phyloP scores from a whole-genome alignment of 2,113 vertebrate genomes.

The Trochalopteron elliotii region DNA sequence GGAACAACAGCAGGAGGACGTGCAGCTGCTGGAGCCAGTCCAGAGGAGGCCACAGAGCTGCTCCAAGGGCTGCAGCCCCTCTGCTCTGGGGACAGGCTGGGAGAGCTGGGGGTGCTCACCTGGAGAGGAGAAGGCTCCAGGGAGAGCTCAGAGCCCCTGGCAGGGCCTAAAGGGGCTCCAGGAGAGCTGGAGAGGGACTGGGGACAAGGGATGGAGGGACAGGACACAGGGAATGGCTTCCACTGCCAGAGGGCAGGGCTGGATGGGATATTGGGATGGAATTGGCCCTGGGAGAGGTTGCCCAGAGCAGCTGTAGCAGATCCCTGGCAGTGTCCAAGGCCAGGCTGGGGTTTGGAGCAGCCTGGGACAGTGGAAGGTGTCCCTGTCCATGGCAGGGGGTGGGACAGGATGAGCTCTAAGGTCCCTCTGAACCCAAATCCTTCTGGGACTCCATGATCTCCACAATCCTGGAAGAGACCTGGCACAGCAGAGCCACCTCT shows the following conservation, averaged over 20 bases:
- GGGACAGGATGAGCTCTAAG: rapidly evolving
- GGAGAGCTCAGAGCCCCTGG: background rate
- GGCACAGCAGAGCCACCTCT: background rate
- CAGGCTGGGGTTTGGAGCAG: background rate
- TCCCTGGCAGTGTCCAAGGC: background rate
- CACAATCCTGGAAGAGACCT: background rate
- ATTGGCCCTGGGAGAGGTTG: background rate
- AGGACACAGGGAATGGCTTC: background rate
- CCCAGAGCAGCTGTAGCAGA: background rate
- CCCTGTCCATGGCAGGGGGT: background rate
- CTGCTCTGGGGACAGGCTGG: background rate
- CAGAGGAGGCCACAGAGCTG: background rate
- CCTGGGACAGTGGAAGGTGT: background rate
- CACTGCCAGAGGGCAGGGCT: background rate
- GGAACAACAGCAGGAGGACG: rapidly evolving
- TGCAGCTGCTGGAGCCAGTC: background rate
- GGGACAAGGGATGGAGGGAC: background rate
- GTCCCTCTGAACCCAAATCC: background rate
- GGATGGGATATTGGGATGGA: background rate
- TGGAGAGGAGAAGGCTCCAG: background rate
- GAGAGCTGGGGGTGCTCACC: background rate
- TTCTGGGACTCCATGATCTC: background rate
- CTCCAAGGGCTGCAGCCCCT: background rate
- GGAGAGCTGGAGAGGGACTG: background rate
- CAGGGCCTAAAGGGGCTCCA: background rate